A percentile compares a stretch with the other conserved stretches of the same genome.
phyloP scores from a whole-genome alignment of 2,888 invertebrate species.

The Aspidapion aeneum region DNA sequence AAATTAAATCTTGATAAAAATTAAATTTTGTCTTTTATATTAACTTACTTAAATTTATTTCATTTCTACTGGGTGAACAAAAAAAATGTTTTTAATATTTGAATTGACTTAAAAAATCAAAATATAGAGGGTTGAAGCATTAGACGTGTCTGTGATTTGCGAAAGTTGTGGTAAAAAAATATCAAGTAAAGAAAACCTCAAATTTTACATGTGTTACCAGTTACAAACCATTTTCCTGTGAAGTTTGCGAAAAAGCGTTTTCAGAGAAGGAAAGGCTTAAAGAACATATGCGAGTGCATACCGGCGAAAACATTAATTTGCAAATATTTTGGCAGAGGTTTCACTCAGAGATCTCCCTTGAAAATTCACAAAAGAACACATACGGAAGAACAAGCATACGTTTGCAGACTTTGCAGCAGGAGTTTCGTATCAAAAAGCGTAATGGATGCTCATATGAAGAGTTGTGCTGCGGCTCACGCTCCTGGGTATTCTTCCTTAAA shows the following conservation, averaged over 20 bases:
- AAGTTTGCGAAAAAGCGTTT: slow-evolving; percentile 52
- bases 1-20: too few species aligned
- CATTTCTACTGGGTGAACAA: too few species aligned
- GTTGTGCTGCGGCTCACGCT: slow-evolving; percentile 31
- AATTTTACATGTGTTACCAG: slow-evolving; percentile 43
- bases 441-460: slow-evolving; percentile 43
- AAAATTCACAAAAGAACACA: slow-evolving; percentile 59
- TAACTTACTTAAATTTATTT: too few species aligned
- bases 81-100: too few species aligned
- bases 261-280: slow-evolving; percentile 45
- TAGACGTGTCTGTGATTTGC: slow-evolving; percentile 49
- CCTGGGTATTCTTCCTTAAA: slow-evolving; percentile 2
- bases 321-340: slow-evolving; percentile 39
- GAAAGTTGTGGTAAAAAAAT: slow-evolving; percentile 44
- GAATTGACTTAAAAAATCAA: slow-evolving; percentile 36
- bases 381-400: slow-evolving; percentile 59
- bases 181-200: slow-evolving; percentile 43
- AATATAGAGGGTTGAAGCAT: slow-evolving; percentile 43
- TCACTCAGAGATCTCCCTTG: slow-evolving; percentile 57
- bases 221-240: slow-evolving; percentile 49
- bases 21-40: too few species aligned
- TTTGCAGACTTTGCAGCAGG: slow-evolving; percentile 43
- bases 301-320: slow-evolving; percentile 42
- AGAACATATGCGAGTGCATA: slow-evolving; percentile 38
- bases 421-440: slow-evolving; percentile 43